These are phyloP conservation scores for Scomber japonicus DNA, from an alignment of 2,113 vertebrate species.

Conservation along the genomic window DNA sequence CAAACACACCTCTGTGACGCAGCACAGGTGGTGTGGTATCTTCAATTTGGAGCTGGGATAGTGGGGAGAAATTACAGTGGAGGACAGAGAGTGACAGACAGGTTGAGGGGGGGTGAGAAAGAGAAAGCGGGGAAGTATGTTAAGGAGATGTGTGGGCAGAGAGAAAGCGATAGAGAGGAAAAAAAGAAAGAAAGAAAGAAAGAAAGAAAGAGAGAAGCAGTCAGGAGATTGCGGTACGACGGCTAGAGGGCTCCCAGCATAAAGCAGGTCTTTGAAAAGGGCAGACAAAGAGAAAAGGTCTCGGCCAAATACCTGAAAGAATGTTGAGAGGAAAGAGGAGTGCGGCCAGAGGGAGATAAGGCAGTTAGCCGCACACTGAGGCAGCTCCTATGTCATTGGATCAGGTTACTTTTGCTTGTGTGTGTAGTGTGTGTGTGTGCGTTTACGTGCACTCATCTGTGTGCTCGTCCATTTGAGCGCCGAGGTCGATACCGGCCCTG, in stretches of 20 bases:
- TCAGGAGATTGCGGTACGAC: conserved; percentile 58
- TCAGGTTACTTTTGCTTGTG: conserved; percentile 67
- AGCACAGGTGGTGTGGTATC: conserved; percentile 62
- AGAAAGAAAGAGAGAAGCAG: conserved; percentile 30
- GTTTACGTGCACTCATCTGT: conserved; percentile 58
- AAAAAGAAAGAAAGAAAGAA: conserved; percentile 17
- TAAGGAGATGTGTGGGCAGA: conserved; percentile 57
- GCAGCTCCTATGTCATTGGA: conserved; percentile 80
- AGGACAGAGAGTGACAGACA: conserved; percentile 22
- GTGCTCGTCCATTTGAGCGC: conserved; percentile 66
- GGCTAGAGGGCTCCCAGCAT: conserved; percentile 77
- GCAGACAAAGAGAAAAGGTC: conserved; percentile 85
- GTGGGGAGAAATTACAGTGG: conserved; percentile 34
- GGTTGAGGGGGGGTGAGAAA: conserved; percentile 3
- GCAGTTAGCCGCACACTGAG: conserved; percentile 82
- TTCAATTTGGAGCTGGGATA: conserved; percentile 40
- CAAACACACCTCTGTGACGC: conserved; percentile 29
- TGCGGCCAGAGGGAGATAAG: conserved; percentile 81
- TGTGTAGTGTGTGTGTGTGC: conserved; percentile 31
- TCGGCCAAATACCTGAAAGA: conserved; percentile 85
- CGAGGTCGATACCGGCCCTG: conserved; percentile 65
- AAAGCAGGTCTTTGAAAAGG: conserved; percentile 85
- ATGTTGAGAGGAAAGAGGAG: conserved; percentile 84
- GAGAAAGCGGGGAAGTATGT: conserved; percentile 31
- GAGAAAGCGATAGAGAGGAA: conserved; percentile 42